These are phyloP conservation scores for Zootermopsis nevadensis DNA, from an alignment of 2,888 invertebrate species.

Conservation along the genomic window DNA sequence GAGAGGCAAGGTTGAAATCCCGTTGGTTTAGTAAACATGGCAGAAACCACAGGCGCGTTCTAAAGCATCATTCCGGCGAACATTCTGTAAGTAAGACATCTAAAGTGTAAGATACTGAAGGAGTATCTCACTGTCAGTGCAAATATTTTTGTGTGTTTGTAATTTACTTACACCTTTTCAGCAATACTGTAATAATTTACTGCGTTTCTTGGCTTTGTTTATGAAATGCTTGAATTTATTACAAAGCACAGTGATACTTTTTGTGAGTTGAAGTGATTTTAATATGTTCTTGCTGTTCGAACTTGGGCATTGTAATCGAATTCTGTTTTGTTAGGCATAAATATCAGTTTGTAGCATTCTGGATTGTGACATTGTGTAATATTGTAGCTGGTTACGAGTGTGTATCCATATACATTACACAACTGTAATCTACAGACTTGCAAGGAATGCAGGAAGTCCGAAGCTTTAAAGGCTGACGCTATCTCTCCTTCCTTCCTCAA, in stretches of 20 bases:
- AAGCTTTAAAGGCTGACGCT: too few relatives aligned
- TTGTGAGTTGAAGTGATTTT: too few relatives aligned
- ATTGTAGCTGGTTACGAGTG: too few relatives aligned
- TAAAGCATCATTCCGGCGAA: conserved; percentile 16
- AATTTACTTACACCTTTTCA: neutral
- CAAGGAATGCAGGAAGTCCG: too few relatives aligned
- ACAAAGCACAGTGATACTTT: neutral
- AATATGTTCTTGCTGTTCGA: too few relatives aligned
- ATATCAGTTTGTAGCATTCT: too few relatives aligned
- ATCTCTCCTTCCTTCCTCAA: too few relatives aligned
- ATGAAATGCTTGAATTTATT: neutral
- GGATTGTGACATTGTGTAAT: too few relatives aligned
- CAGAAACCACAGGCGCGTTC: neutral
- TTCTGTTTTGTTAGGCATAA: too few relatives aligned
- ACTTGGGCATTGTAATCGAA: too few relatives aligned
- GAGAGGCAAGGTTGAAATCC: neutral
- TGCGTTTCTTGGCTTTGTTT: neutral
- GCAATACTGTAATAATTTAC: conserved; percentile 5
- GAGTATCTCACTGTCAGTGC: neutral
- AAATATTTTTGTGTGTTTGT: neutral
- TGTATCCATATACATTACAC: too few relatives aligned
- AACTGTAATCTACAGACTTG: too few relatives aligned
- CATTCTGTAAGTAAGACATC: conserved; percentile 25
- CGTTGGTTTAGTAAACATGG: neutral
- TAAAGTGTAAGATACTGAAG: conserved; percentile 11